Evolutionary conservation across 2,888 invertebrate species (phyloP).

Genomic region (Lepidocyrtinus sp.): DNA sequence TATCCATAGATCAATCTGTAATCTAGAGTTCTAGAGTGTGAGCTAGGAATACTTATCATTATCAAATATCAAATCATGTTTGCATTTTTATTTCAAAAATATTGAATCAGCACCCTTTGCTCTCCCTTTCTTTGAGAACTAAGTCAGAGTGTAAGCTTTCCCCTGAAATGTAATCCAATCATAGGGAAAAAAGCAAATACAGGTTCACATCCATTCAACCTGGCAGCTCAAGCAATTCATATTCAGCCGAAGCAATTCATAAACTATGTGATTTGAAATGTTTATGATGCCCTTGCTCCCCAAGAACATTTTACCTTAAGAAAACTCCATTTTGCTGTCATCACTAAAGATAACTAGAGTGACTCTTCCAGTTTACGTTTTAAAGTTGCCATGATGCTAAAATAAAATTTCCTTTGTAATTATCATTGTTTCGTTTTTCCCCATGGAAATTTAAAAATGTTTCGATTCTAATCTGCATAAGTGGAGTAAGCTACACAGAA

Average conservation of each 20-base stretch:
- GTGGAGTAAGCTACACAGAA: neutral
- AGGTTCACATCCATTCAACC: no score
- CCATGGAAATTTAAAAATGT: conserved; percentile 40
- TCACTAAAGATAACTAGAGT: no score
- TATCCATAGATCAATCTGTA: no score
- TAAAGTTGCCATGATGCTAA: conserved; percentile 24
- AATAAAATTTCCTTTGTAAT: conserved; percentile 17
- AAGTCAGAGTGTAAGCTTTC: no score
- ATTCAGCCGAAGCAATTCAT: conserved; percentile 17
- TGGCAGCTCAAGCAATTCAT: neutral
- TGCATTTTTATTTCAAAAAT: no score
- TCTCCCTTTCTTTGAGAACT: no score
- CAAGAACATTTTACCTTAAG: neutral
- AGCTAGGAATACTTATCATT: no score
- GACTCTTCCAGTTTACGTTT: conserved; percentile 37
- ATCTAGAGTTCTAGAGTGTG: no score
- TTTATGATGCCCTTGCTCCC: conserved; percentile 25
- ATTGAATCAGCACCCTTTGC: no score
- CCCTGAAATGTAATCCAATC: no score
- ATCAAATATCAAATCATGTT: no score
- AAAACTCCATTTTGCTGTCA: conserved; percentile 28
- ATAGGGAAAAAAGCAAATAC: no score
- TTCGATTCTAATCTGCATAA: conserved; percentile 2
- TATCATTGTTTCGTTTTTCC: conserved; percentile 4
- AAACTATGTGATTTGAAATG: conserved; percentile 31